These are phyloP conservation scores for Ciconia stormi DNA, from an alignment of 2,113 vertebrate species.

Conservation along the genomic window DNA sequence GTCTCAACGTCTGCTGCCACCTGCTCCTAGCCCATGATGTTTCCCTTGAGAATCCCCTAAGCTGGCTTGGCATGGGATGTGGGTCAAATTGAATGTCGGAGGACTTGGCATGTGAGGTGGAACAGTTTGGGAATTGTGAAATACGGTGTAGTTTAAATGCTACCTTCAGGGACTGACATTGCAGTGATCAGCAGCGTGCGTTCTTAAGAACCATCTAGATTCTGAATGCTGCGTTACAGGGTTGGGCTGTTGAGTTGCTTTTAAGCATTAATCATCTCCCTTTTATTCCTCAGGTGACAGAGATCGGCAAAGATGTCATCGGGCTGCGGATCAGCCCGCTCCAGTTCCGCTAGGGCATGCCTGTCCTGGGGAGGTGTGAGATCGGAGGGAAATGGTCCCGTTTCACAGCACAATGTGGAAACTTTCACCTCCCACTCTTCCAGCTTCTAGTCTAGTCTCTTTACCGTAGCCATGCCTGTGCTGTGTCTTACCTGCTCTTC, in stretches of 20 bases:
- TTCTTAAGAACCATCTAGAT: not conserved
- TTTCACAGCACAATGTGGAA: not conserved
- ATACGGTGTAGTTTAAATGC: not conserved
- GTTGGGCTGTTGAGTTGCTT: not conserved
- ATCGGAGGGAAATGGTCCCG: accelerated
- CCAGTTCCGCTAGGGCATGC: conserved; percentile 87
- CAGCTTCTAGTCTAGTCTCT: not conserved
- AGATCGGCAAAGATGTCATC: conserved; percentile 95
- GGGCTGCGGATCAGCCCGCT: conserved; percentile 94
- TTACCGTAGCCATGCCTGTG: accelerated
- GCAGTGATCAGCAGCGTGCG: accelerated
- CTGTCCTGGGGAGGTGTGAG: not conserved
- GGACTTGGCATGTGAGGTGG: not conserved
- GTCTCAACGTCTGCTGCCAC: accelerated
- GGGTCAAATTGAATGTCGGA: not conserved
- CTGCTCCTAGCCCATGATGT: accelerated
- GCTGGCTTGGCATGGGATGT: accelerated
- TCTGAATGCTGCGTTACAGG: accelerated
- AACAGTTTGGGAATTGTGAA: not conserved
- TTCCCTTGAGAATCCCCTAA: not conserved
- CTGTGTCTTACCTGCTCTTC: not conserved
- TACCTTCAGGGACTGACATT: not conserved
- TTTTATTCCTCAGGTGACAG: conserved; percentile 81
- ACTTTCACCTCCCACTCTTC: not conserved
- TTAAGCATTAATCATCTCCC: not conserved